Base-by-base conservation (phyloP, 2,797 vertebrate species). In the Eidolon dupreanum region DNA sequence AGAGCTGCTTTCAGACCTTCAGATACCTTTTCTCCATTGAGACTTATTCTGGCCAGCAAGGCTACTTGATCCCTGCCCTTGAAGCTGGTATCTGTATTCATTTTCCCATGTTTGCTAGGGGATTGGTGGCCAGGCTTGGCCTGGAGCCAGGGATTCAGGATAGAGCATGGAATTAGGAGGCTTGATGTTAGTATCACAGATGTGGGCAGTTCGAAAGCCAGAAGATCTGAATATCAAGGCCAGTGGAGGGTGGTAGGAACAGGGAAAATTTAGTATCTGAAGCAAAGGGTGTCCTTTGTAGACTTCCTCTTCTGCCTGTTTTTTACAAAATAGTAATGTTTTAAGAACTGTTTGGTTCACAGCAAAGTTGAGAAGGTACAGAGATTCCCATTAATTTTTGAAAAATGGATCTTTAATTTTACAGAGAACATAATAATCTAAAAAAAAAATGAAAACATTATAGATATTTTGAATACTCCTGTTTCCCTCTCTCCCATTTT, bases 181-280 rank as follows among this genome's bases (percentile, higher is more conserved):
- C 26, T 74, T 88, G 8, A 4, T 96, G 51, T 86, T 77, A 88
- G 51, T 46, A 75, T 90, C 61, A 61, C 38, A 96, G 36, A 90
- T 24, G 3, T 79, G 31, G 83, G 33, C 31, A 61, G 16, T 53
- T 93, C 31, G 51, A 28, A 91, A 95, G 22, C 66, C 0, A 2
- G 26, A 74, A 55, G 28, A 70, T 57, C 28, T 81, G 66, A 92
- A 57, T 33, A 68, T 87, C 5, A 90, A 90, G 57, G 49, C 28
- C 61, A 65, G 15, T 87, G 73, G 22, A 49, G 15, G 24, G 11
- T 77, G 19, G 38, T 65, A 79, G 49, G 41, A 28, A 93, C 57
- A 94, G 79, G 85, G 73, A 85, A 87, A 65, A 70, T 90, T 83
- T 83, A 84, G 19, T 63, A 78, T 79, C 43, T 94, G 43, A 86